Percentiles rank a stretch among this genome's conserved stretches.
phyloP scores from a whole-genome alignment of 2,888 invertebrate genomes.

The Branchinecta sandiegonensis region DNA sequence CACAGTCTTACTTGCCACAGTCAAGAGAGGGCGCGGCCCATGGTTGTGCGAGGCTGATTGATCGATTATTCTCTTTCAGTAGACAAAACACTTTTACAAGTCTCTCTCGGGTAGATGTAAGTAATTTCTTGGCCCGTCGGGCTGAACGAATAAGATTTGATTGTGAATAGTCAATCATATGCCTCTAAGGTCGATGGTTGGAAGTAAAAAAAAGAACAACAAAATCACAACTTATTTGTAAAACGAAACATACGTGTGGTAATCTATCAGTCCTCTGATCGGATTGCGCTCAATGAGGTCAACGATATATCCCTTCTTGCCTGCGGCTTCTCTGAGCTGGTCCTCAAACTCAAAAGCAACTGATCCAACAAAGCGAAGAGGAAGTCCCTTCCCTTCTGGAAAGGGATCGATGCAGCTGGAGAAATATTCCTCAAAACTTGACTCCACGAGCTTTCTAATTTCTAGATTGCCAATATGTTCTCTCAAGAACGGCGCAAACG shows the following conservation, averaged over 20 bases:
- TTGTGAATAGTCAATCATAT: too few species aligned
- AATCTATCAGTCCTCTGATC: not conserved
- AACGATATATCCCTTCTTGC: not conserved
- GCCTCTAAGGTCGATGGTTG: too few species aligned
- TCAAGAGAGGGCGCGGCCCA: too few species aligned
- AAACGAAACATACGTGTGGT: not conserved
- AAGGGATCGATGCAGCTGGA: not conserved
- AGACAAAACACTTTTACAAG: too few species aligned
- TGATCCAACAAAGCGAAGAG: constrained; percentile 12
- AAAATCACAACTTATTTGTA: too few species aligned
- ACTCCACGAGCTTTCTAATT: not conserved
- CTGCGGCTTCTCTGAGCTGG: not conserved
- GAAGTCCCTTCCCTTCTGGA: not conserved
- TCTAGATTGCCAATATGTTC: not conserved
- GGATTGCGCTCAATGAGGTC: not conserved
- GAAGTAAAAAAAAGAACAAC: too few species aligned
- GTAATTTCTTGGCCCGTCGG: too few species aligned
- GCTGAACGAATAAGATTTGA: too few species aligned
- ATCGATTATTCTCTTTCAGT: too few species aligned
- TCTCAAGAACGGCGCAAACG: not conserved
- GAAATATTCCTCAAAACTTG: not conserved
- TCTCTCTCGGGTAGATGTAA: too few species aligned
- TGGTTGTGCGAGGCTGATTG: too few species aligned
- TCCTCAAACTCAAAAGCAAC: not conserved
- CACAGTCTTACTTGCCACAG: too few species aligned